These are phyloP conservation scores for Yasuhikotakia modesta DNA, from an alignment of 2,797 vertebrate species.

Conservation along the genomic window DNA sequence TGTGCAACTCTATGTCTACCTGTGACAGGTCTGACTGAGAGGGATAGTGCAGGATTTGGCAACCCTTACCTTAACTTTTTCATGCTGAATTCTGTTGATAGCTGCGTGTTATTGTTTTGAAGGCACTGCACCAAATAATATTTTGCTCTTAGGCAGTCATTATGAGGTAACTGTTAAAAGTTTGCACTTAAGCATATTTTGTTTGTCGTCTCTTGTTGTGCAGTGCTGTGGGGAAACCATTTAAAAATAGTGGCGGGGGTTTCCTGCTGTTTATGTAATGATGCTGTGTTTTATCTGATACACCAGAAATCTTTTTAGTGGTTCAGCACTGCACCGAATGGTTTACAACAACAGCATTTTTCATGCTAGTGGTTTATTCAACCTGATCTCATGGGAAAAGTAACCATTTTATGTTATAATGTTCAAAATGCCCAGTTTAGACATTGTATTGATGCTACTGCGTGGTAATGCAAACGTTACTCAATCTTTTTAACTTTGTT, in stretches of 20 bases:
- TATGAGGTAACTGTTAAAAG: slow-evolving; percentile 9
- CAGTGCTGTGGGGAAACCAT: slow-evolving; percentile 9
- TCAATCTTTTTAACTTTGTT: no score
- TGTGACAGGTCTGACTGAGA: neutral
- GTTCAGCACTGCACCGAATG: slow-evolving; percentile 2
- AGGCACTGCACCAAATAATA: slow-evolving; percentile 16
- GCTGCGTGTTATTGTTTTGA: slow-evolving; percentile 28
- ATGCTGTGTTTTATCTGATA: neutral
- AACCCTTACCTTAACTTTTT: slow-evolving; percentile 33
- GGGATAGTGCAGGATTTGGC: slow-evolving; percentile 10
- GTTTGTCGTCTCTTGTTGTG: slow-evolving; percentile 16
- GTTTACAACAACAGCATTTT: neutral
- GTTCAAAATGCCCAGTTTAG: no score
- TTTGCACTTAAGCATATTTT: neutral
- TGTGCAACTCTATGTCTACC: slow-evolving; percentile 25
- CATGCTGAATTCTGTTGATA: slow-evolving; percentile 36
- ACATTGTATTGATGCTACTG: no score
- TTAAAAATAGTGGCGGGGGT: neutral
- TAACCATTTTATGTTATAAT: no score
- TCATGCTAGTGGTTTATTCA: neutral
- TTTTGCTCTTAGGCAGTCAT: slow-evolving; percentile 12
- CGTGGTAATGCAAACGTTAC: no score
- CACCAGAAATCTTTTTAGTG: slow-evolving; percentile 6
- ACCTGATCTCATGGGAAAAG: no score
- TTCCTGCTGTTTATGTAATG: slow-evolving; percentile 21